A percentile compares a stretch with the other conserved stretches of the same genome.
These are phyloP conservation scores for Bilobella aurantiaca DNA, from an alignment of 1,140 invertebrate species.

Conservation along the genomic window DNA sequence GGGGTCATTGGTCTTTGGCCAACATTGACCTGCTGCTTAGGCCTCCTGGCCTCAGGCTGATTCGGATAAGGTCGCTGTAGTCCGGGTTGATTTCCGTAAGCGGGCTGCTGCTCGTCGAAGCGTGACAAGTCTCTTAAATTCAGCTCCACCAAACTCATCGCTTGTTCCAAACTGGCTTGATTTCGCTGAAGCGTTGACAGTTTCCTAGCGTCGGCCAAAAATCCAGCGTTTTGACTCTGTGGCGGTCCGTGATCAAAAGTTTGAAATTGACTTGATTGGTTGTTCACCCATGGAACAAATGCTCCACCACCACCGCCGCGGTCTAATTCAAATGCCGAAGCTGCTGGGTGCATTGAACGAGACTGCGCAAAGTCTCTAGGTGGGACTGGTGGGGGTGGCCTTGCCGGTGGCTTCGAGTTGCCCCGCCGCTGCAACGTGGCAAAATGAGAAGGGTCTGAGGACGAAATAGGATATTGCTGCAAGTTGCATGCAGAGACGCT, in stretches of 20 bases:
- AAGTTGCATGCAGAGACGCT: conserved; percentile 30
- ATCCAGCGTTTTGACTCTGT: background rate
- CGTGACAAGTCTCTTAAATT: no score
- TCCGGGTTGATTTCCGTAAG: conserved; percentile 10
- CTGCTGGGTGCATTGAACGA: conserved; percentile 10
- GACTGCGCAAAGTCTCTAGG: conserved; percentile 20
- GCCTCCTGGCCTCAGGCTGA: conserved; percentile 1
- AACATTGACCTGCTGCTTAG: background rate
- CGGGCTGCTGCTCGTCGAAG: conserved; percentile 13
- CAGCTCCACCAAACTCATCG: no score
- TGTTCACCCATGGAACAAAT: conserved; percentile 7
- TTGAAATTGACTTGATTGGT: background rate
- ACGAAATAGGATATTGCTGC: conserved; percentile 18
- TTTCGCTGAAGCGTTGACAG: no score
- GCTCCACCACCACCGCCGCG: background rate
- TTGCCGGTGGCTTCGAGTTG: conserved; percentile 20
- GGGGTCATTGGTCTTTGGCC: no score
- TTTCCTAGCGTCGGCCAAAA: no score
- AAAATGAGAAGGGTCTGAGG: conserved; percentile 29
- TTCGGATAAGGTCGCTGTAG: background rate
- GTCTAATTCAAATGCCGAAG: conserved; percentile 28
- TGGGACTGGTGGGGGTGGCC: conserved; percentile 33
- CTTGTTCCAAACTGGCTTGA: no score
- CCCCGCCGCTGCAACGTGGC: conserved; percentile 26
- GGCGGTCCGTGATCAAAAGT: no score